These are phyloP conservation scores for Thymelicus lineola DNA, from an alignment of 2,888 invertebrate species.

Conservation along the genomic window DNA sequence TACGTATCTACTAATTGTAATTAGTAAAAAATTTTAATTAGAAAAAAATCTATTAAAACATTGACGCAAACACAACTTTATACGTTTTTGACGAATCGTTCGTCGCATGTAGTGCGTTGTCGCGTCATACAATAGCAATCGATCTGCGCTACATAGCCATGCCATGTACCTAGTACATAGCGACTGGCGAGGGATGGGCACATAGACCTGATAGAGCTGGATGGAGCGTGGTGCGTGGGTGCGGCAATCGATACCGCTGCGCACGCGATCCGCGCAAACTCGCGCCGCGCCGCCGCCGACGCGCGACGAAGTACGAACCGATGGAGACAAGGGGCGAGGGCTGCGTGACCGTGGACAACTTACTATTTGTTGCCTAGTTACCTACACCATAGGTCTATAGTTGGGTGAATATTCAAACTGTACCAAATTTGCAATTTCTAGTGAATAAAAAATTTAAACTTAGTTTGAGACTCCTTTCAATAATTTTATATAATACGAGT, in stretches of 20 bases:
- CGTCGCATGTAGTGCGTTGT: slow-evolving; percentile 16
- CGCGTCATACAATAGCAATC: slow-evolving; percentile 16
- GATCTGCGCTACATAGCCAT: slow-evolving; percentile 18
- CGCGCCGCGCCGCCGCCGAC: slow-evolving; percentile 21
- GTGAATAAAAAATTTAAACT: too few species aligned
- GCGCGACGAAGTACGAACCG: too few species aligned
- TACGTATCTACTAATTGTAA: too few species aligned
- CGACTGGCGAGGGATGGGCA: slow-evolving; percentile 21
- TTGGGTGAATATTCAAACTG: too few species aligned
- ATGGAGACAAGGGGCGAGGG: too few species aligned
- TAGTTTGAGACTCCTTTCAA: too few species aligned
- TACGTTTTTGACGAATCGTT: not conserved
- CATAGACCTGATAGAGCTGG: slow-evolving; percentile 5
- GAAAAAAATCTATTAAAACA: not conserved
- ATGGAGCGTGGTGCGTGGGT: slow-evolving; percentile 26
- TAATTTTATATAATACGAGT: too few species aligned
- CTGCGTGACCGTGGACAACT: too few species aligned
- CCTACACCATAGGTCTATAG: too few species aligned
- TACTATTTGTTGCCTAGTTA: too few species aligned
- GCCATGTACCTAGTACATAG: not conserved
- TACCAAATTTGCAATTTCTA: too few species aligned
- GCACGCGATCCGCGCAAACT: slow-evolving; percentile 34
- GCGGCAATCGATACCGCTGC: slow-evolving; percentile 33
- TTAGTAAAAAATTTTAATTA: too few species aligned
- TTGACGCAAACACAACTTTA: not conserved